Evolutionary conservation across 2,888 invertebrate species (phyloP).

Genomic region (Tipula unca): DNA sequence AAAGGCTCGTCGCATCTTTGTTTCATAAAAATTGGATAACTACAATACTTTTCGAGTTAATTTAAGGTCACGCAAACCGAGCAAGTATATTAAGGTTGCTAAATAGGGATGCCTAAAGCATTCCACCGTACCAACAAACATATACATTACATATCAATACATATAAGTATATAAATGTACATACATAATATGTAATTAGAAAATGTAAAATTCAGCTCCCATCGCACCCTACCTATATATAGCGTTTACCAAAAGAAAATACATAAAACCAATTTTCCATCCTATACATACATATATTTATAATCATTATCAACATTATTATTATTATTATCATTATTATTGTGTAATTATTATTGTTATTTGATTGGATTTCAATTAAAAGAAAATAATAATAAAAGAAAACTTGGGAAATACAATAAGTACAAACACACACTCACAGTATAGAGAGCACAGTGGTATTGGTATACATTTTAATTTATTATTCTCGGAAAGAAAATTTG

Average conservation of each 20-base stretch:
- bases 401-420: background rate
- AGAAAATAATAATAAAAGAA: background rate
- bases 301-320: background rate
- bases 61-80: too few species aligned
- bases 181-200: background rate
- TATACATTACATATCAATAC: background rate
- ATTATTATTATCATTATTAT: background rate
- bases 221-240: background rate
- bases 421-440: background rate
- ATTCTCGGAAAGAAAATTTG: background rate
- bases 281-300: background rate
- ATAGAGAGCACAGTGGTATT: background rate
- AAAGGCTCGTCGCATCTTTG: too few species aligned
- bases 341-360: background rate
- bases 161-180: too few species aligned
- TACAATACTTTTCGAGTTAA: too few species aligned
- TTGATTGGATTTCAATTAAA: background rate
- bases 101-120: too few species aligned
- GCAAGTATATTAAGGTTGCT: too few species aligned
- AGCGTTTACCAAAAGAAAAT: background rate
- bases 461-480: background rate
- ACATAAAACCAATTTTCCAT: background rate
- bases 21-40: too few species aligned
- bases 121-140: background rate
- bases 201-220: background rate